Percentiles rank a stretch among this genome's conserved stretches.
Evolutionary conservation across 2,888 invertebrate genomes (phyloP).

Genomic region (Aromia moschata): DNA sequence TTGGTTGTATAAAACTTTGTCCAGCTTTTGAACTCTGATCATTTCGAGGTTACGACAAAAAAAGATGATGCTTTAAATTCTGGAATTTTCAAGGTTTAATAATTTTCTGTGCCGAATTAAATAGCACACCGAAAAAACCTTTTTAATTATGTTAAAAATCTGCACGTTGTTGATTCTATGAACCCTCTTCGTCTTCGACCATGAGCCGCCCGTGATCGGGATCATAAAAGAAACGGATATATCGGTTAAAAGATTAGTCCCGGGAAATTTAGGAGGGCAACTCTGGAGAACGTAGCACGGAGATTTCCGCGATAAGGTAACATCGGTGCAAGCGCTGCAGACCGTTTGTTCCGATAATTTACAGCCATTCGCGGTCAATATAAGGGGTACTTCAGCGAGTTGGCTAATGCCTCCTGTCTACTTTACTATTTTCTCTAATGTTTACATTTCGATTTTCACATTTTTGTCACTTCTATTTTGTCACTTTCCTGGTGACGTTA

Average conservation of each 20-base stretch:
- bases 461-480: background rate
- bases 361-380: conserved; percentile 36
- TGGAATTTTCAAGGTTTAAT: too few species aligned
- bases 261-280: conserved; percentile 26
- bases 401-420: conserved; percentile 33
- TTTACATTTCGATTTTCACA: background rate
- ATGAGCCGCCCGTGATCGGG: conserved; percentile 2
- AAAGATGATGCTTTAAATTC: too few species aligned
- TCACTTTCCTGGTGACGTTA: background rate
- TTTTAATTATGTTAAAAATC: too few species aligned
- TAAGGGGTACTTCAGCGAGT: conserved; percentile 32
- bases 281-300: conserved; percentile 31
- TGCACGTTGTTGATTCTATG: too few species aligned
- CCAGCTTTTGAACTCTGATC: too few species aligned
- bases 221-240: conserved; percentile 15
- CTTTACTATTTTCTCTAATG: background rate
- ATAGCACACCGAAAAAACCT: too few species aligned
- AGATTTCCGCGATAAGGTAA: conserved; percentile 36
- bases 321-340: conserved; percentile 37
- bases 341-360: conserved; percentile 39
- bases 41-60: too few species aligned
- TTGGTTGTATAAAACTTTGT: too few species aligned
- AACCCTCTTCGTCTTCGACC: too few species aligned
- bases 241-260: conserved; percentile 15
- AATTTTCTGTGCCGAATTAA: too few species aligned